Evolutionary conservation across 2,113 vertebrate genomes (phyloP), one percentile per base, ranked within the genome.

Genomic region (Onychostruthus taczanowskii): DNA sequence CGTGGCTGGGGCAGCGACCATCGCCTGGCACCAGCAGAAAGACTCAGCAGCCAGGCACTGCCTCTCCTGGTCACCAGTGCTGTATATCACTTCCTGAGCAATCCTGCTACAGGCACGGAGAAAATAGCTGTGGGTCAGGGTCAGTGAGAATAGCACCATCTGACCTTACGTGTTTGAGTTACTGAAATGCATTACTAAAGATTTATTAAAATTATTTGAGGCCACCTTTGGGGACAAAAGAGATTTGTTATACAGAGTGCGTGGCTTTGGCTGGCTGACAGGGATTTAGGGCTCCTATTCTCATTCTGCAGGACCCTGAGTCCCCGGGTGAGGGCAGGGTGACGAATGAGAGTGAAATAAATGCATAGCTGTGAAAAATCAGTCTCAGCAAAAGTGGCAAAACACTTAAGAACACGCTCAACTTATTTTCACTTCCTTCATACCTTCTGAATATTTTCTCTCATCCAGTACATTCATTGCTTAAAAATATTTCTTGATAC

Each of bases 131-230:
- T 1, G 6, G 62, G 74, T 84, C 90, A 72, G 88, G 95, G 92
- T 82, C 95, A 69, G 37, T 35, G 69, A 64, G 76, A 81, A 68
- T 31, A 92, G 77, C 61, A 47, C 33, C 3, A 1, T 64, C 85
- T 89, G 86, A 90, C 79, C 69, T 93, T 75, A 39, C 0, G 1
- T 39, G 14, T 35, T 62, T 43, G 83, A 87, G 76, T 61, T 27
- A 61, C 35, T 58, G 88, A 81, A 73, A 78, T 52, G 46, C 64
- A 43, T 72, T 0, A 4, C 52, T 41, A 64, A 84, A 95, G 96
- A 95, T 96, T 95, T 96, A 95, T 93, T 94, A 81, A 89, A 94
- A 93, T 94, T 82, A 69, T 91, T 82, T 73, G 89, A 95, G 69
- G 77, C 77, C 44, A 84, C 69, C 87, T 94, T 75, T 91, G 58